Conservation (phyloP, 2,113 vertebrate genomes). For the Paracanthobrama guichenoti region DNA sequence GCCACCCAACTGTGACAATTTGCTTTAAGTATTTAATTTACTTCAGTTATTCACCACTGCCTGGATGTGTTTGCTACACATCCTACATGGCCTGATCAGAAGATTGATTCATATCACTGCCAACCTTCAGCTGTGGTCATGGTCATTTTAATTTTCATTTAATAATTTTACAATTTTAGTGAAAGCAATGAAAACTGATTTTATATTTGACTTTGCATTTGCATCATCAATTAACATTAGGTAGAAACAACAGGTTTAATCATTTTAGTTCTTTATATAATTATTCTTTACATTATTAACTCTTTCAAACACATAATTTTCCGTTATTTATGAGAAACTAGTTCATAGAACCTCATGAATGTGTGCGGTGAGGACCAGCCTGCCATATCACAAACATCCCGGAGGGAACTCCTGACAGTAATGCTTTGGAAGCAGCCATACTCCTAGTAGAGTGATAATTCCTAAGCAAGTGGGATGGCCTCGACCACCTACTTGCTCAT, state of each 20-base stretch:
- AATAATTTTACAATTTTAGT: background rate
- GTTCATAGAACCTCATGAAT: too few relatives aligned
- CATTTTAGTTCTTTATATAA: background rate
- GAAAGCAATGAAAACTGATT: background rate
- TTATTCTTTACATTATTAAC: background rate
- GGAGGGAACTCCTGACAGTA: too few relatives aligned
- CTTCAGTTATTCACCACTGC: slow-evolving; percentile 20
- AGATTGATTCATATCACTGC: background rate
- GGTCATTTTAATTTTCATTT: background rate
- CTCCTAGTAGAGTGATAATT: too few relatives aligned
- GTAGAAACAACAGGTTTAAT: background rate
- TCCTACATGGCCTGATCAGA: background rate
- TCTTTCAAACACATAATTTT: too few relatives aligned
- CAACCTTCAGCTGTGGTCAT: too few relatives aligned
- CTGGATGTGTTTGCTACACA: background rate
- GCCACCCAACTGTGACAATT: too few relatives aligned
- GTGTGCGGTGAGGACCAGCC: too few relatives aligned
- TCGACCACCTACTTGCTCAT: too few relatives aligned
- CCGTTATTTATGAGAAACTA: too few relatives aligned
- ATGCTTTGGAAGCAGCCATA: too few relatives aligned
- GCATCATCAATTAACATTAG: background rate
- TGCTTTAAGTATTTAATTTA: slow-evolving; percentile 44
- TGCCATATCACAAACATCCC: too few relatives aligned
- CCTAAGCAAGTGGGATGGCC: too few relatives aligned
- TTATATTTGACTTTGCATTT: background rate